Evolutionary conservation across 2,797 vertebrate species (phyloP), one percentile per base, ranked within the genome.

Genomic region (Alauda arvensis): DNA sequence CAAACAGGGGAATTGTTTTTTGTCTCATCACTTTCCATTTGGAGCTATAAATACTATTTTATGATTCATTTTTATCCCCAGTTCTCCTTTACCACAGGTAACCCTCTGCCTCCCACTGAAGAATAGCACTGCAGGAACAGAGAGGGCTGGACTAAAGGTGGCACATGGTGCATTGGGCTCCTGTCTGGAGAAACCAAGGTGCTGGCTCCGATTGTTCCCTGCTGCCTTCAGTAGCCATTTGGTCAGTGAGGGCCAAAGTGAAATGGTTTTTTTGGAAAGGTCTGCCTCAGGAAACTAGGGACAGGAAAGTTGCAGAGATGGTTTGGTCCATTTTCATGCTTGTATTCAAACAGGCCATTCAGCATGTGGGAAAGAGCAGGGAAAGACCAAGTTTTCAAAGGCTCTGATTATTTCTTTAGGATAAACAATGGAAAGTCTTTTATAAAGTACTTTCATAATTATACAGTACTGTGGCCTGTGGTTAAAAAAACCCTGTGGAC

Each of bases 101-200:
- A 45, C 8, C 40, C 20, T 74, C 34, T 37, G 9, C 55, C 34
- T 62, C 34, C 31, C 3, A 9, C 46, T 31, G 37, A 46, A 65
- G 53, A 78, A 37, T 0, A 53, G 21, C 25, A 23, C 33, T 49
- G 18, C 9, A 29, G 19, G 26, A 80, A 25, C 14, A 46, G 66
- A 63, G 46, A 71, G 33, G 37, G 23, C 12, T 68, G 53, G 49
- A 33, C 51, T 48, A 55, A 48, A 63, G 29, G 9, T 2, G 8
- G 9, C 23, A 20, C 5, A 10, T 9, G 8, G 11, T 16, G 12
- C 6, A 1, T 8, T 14, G 28, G 14, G 23, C 2, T 3, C 17
- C 52, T 1, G 0, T 8, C 25, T 37, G 37, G 33, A n/a, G 31
- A 61, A 77, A 49, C 10, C 0, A 6, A 71, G 28, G 40, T 24